These are phyloP conservation scores for Palythoa caribaeorum DNA, from an alignment of 92 coral and sea anemone genomes.

Conservation along the genomic window DNA sequence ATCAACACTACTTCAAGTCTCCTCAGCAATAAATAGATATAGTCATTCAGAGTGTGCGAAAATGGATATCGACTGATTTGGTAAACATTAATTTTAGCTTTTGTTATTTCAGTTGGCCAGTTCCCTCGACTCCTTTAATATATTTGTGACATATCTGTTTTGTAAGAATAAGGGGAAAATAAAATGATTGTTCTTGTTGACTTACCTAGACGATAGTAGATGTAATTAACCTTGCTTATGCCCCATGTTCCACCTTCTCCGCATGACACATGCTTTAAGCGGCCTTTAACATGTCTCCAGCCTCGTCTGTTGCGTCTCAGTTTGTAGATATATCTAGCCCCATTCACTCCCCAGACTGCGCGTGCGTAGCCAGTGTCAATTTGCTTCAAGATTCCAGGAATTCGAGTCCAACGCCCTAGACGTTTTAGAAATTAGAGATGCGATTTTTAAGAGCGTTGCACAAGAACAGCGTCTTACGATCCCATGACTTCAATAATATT, in stretches of 20 bases:
- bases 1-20: too few relatives aligned
- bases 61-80: too few relatives aligned
- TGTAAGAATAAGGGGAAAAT: too few relatives aligned
- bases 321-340: constrained; percentile 41
- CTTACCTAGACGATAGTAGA: constrained; percentile 35
- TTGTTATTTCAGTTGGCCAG: too few relatives aligned
- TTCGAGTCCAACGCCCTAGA: constrained; percentile 38
- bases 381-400: constrained; percentile 35
- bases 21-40: too few relatives aligned
- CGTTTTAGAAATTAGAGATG: too few relatives aligned
- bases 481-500: not conserved
- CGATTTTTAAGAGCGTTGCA: not conserved
- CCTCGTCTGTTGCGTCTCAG: constrained; percentile 31
- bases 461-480: not conserved
- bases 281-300: constrained; percentile 29
- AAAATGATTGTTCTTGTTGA: too few relatives aligned
- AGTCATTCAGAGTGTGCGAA: too few relatives aligned
- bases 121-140: too few relatives aligned
- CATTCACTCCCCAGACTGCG: constrained; percentile 26
- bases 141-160: too few relatives aligned
- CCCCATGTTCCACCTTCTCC: constrained; percentile 44
- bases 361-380: constrained; percentile 52
- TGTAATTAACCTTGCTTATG: not conserved
- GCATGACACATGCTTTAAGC: constrained; percentile 13
- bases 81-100: too few relatives aligned